phyloP scores from a whole-genome alignment of 2,113 vertebrate species.

The Apodemus sylvaticus region DNA sequence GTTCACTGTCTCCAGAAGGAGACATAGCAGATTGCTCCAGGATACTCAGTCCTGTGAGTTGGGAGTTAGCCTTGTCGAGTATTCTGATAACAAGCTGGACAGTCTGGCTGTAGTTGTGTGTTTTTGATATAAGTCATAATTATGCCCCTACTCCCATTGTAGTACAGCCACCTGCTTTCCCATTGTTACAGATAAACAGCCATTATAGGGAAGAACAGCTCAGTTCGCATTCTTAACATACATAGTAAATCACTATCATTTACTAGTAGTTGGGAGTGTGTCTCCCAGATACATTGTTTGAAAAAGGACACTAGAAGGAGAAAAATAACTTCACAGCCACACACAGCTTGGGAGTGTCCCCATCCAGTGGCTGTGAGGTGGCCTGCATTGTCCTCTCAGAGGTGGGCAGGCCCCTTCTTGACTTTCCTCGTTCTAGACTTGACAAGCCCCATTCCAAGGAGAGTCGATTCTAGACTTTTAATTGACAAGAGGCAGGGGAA shows the following conservation, averaged over 20 bases:
- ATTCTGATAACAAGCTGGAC: neutral
- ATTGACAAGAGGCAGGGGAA: neutral
- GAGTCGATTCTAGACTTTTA: neutral
- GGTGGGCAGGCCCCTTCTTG: neutral
- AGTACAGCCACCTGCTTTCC: neutral
- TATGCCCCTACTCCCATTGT: fast-evolving
- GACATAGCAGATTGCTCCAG: no score
- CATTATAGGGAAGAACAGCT: neutral
- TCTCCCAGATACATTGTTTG: neutral
- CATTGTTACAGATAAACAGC: neutral
- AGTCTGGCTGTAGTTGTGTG: neutral
- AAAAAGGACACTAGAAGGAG: neutral
- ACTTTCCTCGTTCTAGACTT: neutral
- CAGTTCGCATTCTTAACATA: neutral
- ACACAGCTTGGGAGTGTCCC: no score
- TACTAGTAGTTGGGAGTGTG: neutral
- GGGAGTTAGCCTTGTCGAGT: neutral
- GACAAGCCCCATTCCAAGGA: neutral
- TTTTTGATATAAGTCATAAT: neutral
- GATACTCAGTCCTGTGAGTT: neutral
- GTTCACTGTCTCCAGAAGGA: fast-evolving
- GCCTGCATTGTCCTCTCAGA: neutral
- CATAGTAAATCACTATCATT: neutral
- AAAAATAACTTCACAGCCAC: neutral
- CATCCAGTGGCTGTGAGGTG: no score